Percentiles rank a stretch among this genome's conserved stretches.
Conservation (phyloP, 2,797 vertebrate species). For the Schizothorax lantsangensis region DNA sequence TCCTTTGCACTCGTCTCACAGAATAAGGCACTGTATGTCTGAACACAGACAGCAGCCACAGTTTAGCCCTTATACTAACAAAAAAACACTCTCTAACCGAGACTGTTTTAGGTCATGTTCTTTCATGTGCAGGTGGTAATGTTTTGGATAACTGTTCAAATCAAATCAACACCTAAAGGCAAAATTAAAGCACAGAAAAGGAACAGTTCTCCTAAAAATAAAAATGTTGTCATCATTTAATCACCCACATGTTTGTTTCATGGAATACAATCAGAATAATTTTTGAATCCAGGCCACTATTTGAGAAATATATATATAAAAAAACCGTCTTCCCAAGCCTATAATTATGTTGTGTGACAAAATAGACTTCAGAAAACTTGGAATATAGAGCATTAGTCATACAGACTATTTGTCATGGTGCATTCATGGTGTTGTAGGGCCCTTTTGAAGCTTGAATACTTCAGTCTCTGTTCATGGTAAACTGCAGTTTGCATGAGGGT, state of each 20-base stretch:
- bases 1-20: constrained; percentile 88
- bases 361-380: neutral
- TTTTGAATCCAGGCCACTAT: neutral
- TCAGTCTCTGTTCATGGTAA: neutral
- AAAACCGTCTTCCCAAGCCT: neutral
- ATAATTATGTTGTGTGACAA: neutral
- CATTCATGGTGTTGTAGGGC: neutral
- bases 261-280: neutral
- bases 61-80: neutral
- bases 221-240: neutral
- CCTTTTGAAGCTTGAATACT: neutral
- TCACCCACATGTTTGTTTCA: neutral
- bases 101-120: neutral
- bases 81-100: neutral
- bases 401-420: neutral
- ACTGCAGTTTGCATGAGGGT: neutral
- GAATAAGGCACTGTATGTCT: constrained; percentile 78
- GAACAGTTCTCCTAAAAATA: neutral
- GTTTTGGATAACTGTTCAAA: neutral
- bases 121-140: neutral
- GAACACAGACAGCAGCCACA: constrained; percentile 65
- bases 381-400: neutral
- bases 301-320: neutral
- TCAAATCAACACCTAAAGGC: neutral
- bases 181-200: neutral